Percentiles rank a stretch among this genome's conserved stretches.
These are phyloP conservation scores for Diabrotica virgifera DNA, from an alignment of 1,140 invertebrate genomes.

Conservation along the genomic window DNA sequence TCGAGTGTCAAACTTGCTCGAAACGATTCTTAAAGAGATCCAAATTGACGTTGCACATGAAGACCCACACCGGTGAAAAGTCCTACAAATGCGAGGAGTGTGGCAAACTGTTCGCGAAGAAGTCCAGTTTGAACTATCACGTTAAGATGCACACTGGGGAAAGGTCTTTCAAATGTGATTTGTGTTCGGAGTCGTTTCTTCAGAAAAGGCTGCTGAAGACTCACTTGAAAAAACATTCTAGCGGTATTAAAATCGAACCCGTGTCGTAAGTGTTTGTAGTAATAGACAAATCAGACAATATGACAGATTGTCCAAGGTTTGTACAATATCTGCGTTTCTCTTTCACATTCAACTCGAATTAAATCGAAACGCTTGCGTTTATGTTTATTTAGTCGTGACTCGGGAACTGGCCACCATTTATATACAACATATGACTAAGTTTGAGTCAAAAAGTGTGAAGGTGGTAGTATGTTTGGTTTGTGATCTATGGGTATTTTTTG, in stretches of 20 bases:
- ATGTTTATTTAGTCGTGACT: no score
- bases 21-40: constrained; percentile 54
- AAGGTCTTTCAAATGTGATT: not conserved
- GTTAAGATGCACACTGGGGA: constrained; percentile 6
- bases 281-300: no score
- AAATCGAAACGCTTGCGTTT: no score
- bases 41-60: not conserved
- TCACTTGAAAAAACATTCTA: not conserved
- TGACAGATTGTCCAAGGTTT: no score
- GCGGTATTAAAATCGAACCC: not conserved
- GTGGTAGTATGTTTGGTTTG: no score
- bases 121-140: not conserved
- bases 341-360: no score
- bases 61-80: not conserved
- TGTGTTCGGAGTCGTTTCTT: not conserved
- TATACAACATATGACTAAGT: no score
- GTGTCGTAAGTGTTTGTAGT: no score
- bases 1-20: constrained; percentile 66
- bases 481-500: no score
- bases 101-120: not conserved
- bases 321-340: no score
- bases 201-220: not conserved
- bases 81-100: not conserved
- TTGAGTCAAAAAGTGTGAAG: no score
- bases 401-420: no score